Evolutionary conservation across 2,113 vertebrate genomes (phyloP).

Genomic region (Melospiza georgiana): DNA sequence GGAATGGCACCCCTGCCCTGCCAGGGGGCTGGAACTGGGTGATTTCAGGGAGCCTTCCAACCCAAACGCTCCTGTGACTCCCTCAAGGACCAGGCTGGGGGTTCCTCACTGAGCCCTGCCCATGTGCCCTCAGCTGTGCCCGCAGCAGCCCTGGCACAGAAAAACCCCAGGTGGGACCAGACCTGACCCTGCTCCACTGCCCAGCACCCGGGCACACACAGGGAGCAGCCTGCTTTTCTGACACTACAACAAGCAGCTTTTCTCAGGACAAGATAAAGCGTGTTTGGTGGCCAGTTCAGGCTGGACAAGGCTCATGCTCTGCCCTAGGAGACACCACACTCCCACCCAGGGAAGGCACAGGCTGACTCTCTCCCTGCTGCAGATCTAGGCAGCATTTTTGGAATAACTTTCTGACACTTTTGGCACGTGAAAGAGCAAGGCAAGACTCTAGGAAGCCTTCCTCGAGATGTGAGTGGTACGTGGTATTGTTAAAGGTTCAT

Average conservation of each 20-base stretch:
- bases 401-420: neutral
- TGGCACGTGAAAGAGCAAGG: conserved; percentile 13
- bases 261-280: neutral
- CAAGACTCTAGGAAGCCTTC: conserved; percentile 61
- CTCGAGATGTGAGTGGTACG: conserved; percentile 6
- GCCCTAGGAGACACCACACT: neutral
- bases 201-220: neutral
- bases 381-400: conserved; percentile 20
- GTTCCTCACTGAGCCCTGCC: rapidly evolving
- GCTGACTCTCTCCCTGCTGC: conserved; percentile 33
- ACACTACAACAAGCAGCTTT: rapidly evolving
- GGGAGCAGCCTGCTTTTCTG: neutral
- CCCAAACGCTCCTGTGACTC: neutral
- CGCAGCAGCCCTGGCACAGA: neutral
- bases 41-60: neutral
- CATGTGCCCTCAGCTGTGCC: rapidly evolving
- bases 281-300: neutral
- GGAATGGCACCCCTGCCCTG: neutral
- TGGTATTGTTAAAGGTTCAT: neutral
- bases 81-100: rapidly evolving
- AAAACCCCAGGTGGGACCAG: rapidly evolving
- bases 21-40: neutral
- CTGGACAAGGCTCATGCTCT: neutral
- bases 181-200: neutral
- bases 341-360: neutral